phyloP scores from a whole-genome alignment of 2,113 vertebrate genomes.

The Naja naja region DNA sequence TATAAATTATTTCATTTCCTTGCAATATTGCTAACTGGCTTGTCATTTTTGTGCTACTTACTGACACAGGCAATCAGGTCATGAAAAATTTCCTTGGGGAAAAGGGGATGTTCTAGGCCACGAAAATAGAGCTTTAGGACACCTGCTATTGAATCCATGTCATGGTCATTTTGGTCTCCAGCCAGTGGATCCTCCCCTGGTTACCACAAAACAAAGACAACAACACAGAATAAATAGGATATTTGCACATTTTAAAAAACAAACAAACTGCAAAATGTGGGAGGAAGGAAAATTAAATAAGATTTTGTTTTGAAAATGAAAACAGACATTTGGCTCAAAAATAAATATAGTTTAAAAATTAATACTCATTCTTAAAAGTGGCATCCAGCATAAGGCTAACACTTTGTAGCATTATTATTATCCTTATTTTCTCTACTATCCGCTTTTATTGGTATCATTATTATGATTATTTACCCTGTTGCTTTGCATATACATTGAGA shows the following conservation, averaged over 20 bases:
- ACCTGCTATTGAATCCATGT: constrained; percentile 97
- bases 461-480: not conserved
- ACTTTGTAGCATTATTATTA: not conserved
- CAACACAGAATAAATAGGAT: not conserved
- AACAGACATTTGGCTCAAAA: not conserved
- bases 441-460: not conserved
- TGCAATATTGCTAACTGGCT: not conserved
- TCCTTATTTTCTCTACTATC: not conserved
- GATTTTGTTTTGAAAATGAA: not conserved
- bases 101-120: constrained; percentile 90
- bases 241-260: not conserved
- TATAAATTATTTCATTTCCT: not conserved
- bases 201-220: constrained; percentile 38
- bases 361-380: constrained; percentile 12
- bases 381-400: not conserved
- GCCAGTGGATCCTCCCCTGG: constrained; percentile 93
- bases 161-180: constrained; percentile 96
- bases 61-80: constrained; percentile 95
- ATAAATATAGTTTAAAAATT: not conserved
- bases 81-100: constrained; percentile 97
- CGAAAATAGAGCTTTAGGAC: constrained; percentile 97
- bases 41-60: constrained; percentile 71
- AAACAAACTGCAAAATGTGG: not conserved
- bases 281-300: not conserved
- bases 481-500: not conserved